These are phyloP conservation scores for Zosterops lateralis DNA, from an alignment of 2,113 vertebrate genomes.

Conservation along the genomic window DNA sequence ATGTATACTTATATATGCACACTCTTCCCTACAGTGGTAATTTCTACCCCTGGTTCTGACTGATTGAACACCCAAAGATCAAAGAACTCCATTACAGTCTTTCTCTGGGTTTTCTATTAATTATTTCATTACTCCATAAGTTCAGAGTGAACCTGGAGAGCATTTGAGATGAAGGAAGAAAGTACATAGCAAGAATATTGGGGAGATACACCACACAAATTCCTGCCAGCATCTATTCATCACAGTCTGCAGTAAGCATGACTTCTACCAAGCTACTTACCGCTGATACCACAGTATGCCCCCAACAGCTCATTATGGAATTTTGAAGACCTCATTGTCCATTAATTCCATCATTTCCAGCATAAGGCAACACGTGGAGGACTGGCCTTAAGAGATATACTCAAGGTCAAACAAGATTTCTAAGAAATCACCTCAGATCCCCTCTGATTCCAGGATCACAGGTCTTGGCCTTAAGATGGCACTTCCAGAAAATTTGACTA, in stretches of 20 bases:
- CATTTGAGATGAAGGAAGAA: not conserved
- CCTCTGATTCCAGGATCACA: not conserved
- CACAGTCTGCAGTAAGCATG: not conserved
- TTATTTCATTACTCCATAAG: not conserved
- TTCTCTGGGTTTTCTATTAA: not conserved
- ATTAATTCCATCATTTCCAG: not conserved
- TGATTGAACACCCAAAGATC: not conserved
- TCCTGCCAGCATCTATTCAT: not conserved
- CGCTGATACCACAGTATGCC: not conserved
- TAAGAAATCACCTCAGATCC: not conserved
- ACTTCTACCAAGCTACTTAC: not conserved
- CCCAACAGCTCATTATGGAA: not conserved
- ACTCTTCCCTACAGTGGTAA: not conserved
- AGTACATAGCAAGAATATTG: not conserved
- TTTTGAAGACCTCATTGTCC: not conserved
- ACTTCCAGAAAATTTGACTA: not conserved
- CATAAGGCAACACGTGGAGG: not conserved
- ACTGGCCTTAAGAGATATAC: not conserved
- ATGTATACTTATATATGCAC: not conserved
- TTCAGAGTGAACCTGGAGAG: not conserved
- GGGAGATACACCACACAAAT: not conserved
- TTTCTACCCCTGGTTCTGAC: not conserved
- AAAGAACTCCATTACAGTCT: not conserved
- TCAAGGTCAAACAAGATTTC: not conserved
- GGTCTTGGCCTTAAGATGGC: not conserved